A percentile compares a stretch with the other conserved stretches of the same genome.
Conservation (phyloP, 2,797 vertebrate genomes). For the Borostomias antarcticus region DNA sequence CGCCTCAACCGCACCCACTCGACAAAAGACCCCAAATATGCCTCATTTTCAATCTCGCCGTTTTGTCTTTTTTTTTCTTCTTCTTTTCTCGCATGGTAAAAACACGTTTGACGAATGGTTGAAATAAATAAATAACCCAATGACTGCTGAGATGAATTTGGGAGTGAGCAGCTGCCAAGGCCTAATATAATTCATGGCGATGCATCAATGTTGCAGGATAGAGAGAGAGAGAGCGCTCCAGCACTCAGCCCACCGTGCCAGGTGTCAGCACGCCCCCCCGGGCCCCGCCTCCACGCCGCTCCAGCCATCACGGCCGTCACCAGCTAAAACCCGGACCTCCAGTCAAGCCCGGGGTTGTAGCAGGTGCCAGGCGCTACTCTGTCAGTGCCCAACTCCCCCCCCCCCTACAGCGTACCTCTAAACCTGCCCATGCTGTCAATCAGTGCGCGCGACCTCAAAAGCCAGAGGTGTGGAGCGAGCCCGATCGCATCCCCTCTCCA, state of each 20-base stretch:
- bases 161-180: conserved; percentile 69
- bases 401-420: too few relatives aligned
- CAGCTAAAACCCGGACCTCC: conserved; percentile 43
- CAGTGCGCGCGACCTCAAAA: too few relatives aligned
- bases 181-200: conserved; percentile 78
- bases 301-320: conserved; percentile 66
- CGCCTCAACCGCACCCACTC: too few relatives aligned
- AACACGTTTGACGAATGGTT: conserved; percentile 72
- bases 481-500: too few relatives aligned
- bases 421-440: too few relatives aligned
- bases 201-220: conserved; percentile 76
- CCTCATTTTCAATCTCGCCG: conserved; percentile 56
- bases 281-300: conserved; percentile 26
- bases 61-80: conserved; percentile 38
- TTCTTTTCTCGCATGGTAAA: conserved; percentile 51
- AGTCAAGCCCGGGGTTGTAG: too few relatives aligned
- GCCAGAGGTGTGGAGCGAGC: too few relatives aligned
- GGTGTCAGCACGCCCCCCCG: conserved; percentile 74
- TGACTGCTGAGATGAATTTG: conserved; percentile 75
- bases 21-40: conserved; percentile 50
- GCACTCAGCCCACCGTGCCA: conserved; percentile 70
- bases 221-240: conserved; percentile 68
- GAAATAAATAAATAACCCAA: conserved; percentile 74
- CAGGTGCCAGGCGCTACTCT: conserved; percentile 50
- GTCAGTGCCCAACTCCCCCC: conserved; percentile 32